Conservation (phyloP, 2,888 invertebrate species). For the Labia minor region DNA sequence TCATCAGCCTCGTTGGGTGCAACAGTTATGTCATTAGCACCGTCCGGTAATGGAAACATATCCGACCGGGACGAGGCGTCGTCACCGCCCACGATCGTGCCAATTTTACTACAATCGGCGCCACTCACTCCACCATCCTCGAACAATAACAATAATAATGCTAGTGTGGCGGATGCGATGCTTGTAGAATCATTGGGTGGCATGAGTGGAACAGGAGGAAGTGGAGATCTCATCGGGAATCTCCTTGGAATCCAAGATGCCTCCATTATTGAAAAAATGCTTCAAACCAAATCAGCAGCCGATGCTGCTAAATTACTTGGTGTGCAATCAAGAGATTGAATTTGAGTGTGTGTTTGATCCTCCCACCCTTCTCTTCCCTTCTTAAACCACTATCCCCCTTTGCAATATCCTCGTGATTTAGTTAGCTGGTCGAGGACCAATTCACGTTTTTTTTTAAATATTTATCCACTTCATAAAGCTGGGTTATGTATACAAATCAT, state of each 20-base stretch:
- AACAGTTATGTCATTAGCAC: background rate
- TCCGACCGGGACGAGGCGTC: background rate
- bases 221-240: constrained; percentile 73
- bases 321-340: constrained; percentile 42
- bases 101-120: background rate
- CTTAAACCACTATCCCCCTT: background rate
- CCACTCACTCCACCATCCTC: constrained; percentile 15
- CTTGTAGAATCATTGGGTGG: constrained; percentile 38
- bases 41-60: background rate
- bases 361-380: too few relatives aligned
- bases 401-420: background rate
- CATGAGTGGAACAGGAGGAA: constrained; percentile 31
- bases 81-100: background rate
- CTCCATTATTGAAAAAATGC: constrained; percentile 70
- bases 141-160: constrained; percentile 16
- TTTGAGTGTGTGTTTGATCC: too few relatives aligned
- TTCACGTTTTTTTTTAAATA: too few relatives aligned
- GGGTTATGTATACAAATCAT: too few relatives aligned
- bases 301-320: constrained; percentile 82
- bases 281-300: constrained; percentile 61
- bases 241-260: constrained; percentile 78
- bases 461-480: too few relatives aligned
- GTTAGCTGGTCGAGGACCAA: background rate
- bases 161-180: constrained; percentile 8
- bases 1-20: background rate